A percentile compares a stretch with the other conserved stretches of the same genome.
These are phyloP conservation scores for Chloroclysta siterata DNA, from an alignment of 2,888 invertebrate genomes.

Conservation along the genomic window DNA sequence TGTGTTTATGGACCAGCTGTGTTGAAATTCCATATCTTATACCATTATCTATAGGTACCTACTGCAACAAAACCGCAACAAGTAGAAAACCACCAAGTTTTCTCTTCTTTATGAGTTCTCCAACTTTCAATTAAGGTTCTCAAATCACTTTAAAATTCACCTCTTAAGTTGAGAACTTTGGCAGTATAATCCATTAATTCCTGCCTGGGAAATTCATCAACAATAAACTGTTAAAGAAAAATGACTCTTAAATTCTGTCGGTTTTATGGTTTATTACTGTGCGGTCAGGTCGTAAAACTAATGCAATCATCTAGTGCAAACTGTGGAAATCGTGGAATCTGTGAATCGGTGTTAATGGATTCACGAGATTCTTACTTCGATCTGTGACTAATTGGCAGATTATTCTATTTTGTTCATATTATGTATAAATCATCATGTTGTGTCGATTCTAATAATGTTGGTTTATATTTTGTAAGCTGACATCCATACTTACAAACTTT, in stretches of 20 bases:
- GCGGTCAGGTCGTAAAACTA: constrained; percentile 2
- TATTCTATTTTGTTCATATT: not conserved
- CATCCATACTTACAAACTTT: too few relatives aligned
- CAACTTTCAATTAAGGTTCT: constrained; percentile 28
- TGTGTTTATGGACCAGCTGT: not conserved
- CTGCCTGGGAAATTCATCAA: not conserved
- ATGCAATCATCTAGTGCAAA: constrained; percentile 21
- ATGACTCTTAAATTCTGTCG: not conserved
- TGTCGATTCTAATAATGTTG: not conserved
- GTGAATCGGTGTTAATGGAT: constrained; percentile 36
- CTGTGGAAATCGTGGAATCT: constrained; percentile 17
- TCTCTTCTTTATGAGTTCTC: constrained; percentile 22
- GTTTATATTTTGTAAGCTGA: not conserved
- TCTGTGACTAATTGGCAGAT: constrained; percentile 22
- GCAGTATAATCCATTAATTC: constrained; percentile 4
- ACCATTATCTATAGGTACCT: constrained; percentile 6
- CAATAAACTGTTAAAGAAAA: not conserved
- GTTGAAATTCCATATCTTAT: constrained; percentile 3
- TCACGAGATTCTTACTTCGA: constrained; percentile 20
- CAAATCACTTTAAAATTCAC: constrained; percentile 3
- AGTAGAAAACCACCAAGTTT: constrained; percentile 23
- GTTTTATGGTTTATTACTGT: constrained; percentile 5
- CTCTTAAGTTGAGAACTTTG: constrained; percentile 10
- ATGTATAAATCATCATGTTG: not conserved
- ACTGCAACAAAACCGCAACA: constrained; percentile 19